Evolutionary conservation across 2,113 vertebrate species (phyloP).

Genomic region (Rallus limicola): DNA sequence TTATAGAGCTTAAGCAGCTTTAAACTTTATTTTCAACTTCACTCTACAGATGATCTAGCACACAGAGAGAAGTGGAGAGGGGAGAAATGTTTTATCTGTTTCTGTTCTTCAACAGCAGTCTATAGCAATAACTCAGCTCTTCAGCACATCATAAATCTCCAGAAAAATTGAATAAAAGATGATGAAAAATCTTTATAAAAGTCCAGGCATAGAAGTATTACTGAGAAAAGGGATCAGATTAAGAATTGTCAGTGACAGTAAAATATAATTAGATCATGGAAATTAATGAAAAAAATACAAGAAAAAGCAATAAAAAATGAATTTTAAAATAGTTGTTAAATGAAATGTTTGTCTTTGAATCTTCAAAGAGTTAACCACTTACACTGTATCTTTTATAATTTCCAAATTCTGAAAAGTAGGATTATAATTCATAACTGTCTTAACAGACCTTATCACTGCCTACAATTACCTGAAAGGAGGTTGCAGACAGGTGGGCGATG

Average conservation of each 20-base stretch:
- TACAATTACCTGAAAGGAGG: no score
- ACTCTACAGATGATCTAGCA: background rate
- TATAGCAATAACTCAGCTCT: background rate
- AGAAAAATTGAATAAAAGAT: background rate
- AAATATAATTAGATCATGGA: background rate
- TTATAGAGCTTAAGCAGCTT: background rate
- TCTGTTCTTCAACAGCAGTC: background rate
- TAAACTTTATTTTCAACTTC: background rate
- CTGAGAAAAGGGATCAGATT: background rate
- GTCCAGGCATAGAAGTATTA: background rate
- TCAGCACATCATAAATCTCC: background rate
- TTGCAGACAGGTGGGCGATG: no score
- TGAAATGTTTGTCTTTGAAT: background rate
- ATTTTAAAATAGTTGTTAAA: background rate
- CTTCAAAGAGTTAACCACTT: background rate
- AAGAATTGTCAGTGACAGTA: background rate
- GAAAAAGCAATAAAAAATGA: background rate
- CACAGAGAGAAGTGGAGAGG: background rate
- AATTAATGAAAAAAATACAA: background rate
- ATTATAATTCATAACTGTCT: background rate
- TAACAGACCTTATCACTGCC: background rate
- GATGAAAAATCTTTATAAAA: background rate
- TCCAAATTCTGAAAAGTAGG: background rate
- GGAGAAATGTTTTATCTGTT: background rate
- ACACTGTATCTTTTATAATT: background rate